Percentiles rank a stretch among this genome's conserved stretches.
Conservation (phyloP, 2,888 invertebrate species). For the Troides oblongomaculatus region DNA sequence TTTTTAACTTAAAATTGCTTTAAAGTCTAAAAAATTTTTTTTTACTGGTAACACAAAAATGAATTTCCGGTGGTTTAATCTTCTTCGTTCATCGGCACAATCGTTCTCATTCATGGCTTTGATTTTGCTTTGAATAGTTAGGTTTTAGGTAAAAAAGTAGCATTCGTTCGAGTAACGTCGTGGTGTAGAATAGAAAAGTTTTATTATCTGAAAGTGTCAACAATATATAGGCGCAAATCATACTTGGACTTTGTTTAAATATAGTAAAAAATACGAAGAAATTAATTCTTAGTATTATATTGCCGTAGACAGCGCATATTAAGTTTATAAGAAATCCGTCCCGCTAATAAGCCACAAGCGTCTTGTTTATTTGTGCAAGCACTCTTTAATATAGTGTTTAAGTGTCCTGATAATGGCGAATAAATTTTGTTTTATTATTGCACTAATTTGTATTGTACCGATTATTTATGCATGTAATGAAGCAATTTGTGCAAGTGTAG, state of each 20-base stretch:
- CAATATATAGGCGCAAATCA: not conserved
- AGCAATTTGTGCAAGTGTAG: constrained; percentile 96
- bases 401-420: constrained; percentile 52
- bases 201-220: not conserved
- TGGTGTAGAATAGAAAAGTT: not conserved
- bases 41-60: not conserved
- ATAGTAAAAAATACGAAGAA: not conserved
- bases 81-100: not conserved
- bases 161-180: not conserved
- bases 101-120: not conserved
- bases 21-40: not conserved
- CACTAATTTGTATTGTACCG: constrained; percentile 59
- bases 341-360: not conserved
- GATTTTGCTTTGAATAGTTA: not conserved
- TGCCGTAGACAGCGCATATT: not conserved
- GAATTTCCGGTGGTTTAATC: not conserved
- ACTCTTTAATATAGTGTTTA: not conserved
- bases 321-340: not conserved
- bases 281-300: not conserved
- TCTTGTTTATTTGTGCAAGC: not conserved
- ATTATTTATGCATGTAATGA: constrained; percentile 88
- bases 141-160: not conserved
- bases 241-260: not conserved
- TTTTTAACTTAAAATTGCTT: not conserved
- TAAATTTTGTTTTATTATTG: constrained; percentile 56